Conservation (phyloP, 2,888 invertebrate genomes). For the Pecten maximus region DNA sequence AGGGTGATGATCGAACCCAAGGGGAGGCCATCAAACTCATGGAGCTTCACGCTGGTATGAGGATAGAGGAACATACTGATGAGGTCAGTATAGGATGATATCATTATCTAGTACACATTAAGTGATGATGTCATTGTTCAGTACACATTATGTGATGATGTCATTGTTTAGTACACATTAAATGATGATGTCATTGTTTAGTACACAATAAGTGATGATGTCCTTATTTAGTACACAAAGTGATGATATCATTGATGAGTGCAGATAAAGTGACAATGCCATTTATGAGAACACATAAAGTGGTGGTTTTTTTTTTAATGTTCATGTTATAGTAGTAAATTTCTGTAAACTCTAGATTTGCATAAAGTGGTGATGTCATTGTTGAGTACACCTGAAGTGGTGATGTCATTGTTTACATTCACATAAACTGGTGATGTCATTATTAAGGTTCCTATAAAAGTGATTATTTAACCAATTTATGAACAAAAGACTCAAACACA, state of each 20-base stretch:
- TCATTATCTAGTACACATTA: neutral
- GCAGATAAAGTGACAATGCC: neutral
- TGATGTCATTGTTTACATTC: neutral
- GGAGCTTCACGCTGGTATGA: slow-evolving; percentile 87
- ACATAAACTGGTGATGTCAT: neutral
- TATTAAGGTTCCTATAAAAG: no score
- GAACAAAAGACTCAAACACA: no score
- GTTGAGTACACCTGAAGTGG: neutral
- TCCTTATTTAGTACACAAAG: neutral
- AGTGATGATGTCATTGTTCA: neutral
- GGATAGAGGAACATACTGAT: slow-evolving; percentile 71
- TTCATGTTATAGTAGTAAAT: no score
- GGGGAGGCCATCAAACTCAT: slow-evolving; percentile 79
- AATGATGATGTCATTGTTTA: neutral
- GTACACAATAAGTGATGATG: no score
- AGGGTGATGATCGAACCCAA: slow-evolving; percentile 70
- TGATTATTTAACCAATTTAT: no score
- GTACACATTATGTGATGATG: neutral
- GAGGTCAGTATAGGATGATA: slow-evolving; percentile 48
- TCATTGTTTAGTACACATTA: neutral
- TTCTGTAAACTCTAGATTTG: no score
- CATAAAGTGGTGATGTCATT: neutral
- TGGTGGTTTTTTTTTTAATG: neutral
- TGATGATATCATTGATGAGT: neutral
- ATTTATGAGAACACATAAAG: neutral